Evolutionary conservation across 1,140 invertebrate genomes (phyloP).

Genomic region (Hyphantria cunea): DNA sequence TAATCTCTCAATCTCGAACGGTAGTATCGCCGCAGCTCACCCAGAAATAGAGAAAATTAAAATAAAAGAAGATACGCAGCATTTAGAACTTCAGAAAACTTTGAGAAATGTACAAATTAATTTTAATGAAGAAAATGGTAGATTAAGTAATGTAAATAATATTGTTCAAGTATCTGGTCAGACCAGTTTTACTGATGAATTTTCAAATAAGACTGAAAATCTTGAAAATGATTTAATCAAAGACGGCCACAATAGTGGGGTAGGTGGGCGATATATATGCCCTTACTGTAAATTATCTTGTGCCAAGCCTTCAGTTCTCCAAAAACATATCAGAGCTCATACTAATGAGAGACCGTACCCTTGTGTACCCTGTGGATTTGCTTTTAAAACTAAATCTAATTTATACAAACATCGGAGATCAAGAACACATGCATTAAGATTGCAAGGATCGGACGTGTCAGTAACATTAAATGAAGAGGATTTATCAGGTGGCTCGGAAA

Average conservation of each 20-base stretch:
- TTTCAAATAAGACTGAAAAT: constrained; percentile 79
- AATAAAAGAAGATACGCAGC: constrained; percentile 52
- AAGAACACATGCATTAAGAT: constrained; percentile 89
- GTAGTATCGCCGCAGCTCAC: constrained; percentile 73
- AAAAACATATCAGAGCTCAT: constrained; percentile 96
- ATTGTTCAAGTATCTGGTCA: constrained; percentile 76
- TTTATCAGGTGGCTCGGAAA: constrained; percentile 80
- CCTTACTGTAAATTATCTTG: constrained; percentile 93
- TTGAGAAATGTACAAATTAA: constrained; percentile 82
- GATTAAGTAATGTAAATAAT: constrained; percentile 79
- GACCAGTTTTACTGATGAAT: constrained; percentile 77
- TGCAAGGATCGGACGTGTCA: constrained; percentile 83
- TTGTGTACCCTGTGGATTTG: constrained; percentile 93
- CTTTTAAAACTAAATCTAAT: constrained; percentile 97
- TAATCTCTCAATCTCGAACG: constrained; percentile 69
- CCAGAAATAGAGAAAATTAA: constrained; percentile 77
- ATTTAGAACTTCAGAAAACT: constrained; percentile 43
- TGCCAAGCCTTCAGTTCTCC: constrained; percentile 95
- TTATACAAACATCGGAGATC: constrained; percentile 95
- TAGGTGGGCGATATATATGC: constrained; percentile 88
- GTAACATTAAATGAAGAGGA: constrained; percentile 79
- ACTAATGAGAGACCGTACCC: constrained; percentile 96
- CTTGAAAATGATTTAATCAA: constrained; percentile 78
- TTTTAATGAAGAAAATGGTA: constrained; percentile 76
- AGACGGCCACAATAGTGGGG: constrained; percentile 72